phyloP scores from a whole-genome alignment of 2,113 vertebrate species.

The Leptocoma aspasia region DNA sequence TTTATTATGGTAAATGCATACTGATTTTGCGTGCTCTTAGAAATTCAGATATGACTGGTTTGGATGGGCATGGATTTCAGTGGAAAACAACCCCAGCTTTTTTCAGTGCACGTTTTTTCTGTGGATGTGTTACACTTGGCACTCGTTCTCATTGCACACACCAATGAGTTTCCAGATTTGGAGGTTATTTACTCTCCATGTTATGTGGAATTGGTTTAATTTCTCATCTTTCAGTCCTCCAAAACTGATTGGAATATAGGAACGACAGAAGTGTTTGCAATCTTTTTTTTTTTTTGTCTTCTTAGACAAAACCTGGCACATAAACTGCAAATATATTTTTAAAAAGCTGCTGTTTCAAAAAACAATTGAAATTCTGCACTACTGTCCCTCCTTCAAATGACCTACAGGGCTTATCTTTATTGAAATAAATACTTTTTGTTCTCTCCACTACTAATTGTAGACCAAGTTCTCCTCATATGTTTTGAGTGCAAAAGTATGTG shows the following conservation, averaged over 20 bases:
- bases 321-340: not conserved
- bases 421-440: not conserved
- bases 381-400: not conserved
- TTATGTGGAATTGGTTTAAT: not conserved
- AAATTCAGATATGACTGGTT: not conserved
- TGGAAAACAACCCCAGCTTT: not conserved
- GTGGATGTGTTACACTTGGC: not conserved
- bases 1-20: constrained; percentile 1
- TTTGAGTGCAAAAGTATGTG: not conserved
- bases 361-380: not conserved
- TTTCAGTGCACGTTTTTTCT: not conserved
- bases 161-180: not conserved
- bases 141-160: not conserved
- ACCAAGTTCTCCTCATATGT: not conserved
- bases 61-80: constrained; percentile 5
- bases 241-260: not conserved
- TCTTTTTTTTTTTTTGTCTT: not conserved
- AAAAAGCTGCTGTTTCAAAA: not conserved
- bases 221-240: not conserved
- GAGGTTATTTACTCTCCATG: not conserved
- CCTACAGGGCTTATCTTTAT: not conserved
- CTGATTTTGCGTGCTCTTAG: not conserved
- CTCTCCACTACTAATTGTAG: not conserved
- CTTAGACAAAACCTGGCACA: not conserved
- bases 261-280: not conserved